phyloP scores from a whole-genome alignment of 2,888 invertebrate species.

The Amblyjoppa proteus region DNA sequence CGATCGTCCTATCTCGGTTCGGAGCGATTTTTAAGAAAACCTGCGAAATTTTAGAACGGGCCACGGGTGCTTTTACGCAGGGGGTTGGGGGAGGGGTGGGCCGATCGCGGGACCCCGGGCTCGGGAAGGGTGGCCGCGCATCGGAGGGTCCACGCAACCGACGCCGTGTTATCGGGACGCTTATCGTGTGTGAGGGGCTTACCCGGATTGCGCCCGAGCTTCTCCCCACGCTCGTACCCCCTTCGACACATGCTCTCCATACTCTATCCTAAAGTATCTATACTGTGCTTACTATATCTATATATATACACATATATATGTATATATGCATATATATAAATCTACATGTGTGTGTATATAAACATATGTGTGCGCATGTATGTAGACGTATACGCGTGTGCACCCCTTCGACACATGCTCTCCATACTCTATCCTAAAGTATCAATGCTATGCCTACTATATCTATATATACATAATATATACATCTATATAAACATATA shows the following conservation, averaged over 20 bases:
- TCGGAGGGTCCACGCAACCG: constrained; percentile 70
- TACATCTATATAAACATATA: too few relatives aligned
- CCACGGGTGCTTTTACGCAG: constrained; percentile 49
- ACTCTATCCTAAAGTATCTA: constrained; percentile 40
- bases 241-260: constrained; percentile 64
- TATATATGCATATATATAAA: neutral
- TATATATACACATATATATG: neutral
- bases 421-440: too few relatives aligned
- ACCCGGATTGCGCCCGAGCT: constrained; percentile 78
- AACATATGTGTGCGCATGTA: too few relatives aligned
- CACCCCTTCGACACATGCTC: too few relatives aligned
- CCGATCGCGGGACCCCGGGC: constrained; percentile 55
- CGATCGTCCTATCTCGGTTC: constrained; percentile 28
- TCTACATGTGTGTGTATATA: neutral
- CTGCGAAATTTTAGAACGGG: constrained; percentile 80
- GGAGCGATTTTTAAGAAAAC: constrained; percentile 71
- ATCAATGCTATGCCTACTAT: too few relatives aligned
- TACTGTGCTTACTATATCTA: constrained; percentile 42
- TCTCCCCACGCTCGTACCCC: constrained; percentile 34
- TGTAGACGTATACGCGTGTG: too few relatives aligned
- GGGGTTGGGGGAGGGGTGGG: constrained; percentile 50
- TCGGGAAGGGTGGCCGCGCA: constrained; percentile 55
- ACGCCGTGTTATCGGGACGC: constrained; percentile 81
- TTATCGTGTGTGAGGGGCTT: constrained; percentile 83
- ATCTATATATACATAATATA: too few relatives aligned